Base-by-base conservation (phyloP, 2,888 invertebrate genomes). In the Empis stercorea region DNA sequence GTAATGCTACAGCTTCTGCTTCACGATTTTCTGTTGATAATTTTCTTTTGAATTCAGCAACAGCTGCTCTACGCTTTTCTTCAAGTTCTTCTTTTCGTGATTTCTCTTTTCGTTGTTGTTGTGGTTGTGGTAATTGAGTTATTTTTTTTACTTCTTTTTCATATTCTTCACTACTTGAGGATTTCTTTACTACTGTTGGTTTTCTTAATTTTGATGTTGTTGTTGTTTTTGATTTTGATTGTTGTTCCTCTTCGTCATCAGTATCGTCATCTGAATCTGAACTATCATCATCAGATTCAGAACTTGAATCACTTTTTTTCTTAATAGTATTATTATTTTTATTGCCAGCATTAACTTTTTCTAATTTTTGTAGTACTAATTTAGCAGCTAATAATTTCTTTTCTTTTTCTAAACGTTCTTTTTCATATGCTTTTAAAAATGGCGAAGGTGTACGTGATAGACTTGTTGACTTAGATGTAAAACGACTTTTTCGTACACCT, bases 371-470 rank as follows among this genome's bases (percentile, higher is more conserved):
- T 38, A 17, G 38, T 14, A 14, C 6, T 27, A n/a, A 3, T 40
- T 40, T 40, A 23, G 40, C n/a, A 10, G 14, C n/a, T 23, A 14
- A 23, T n/a, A 40, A 6, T 23, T 40, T 40, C 14, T 40, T 40
- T 7, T 40, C 40, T 40, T n/a, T 40, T 60, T 65, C 49, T 16
- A 16, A 4, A 16, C 30, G 14, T 7, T 62, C 55, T 23, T 64
- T 59, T 58, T 71, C 69, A 50, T 75, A 73, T 16, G 69, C 61
- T 56, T 73, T 83, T 51, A 87, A 79, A 67, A 88, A 87, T 39
- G 88, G 87, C 14, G 88, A 87, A 13, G 88, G 87, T 1, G 87
- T 88, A 52, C 87, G 76, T n/a, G 88, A 88, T 39, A 87, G 73
- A 60, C 87, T 87, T 63, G 77, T 76, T 17, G 52, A 14, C 27